Evolutionary conservation across 35 echinoderm and acorn worm species (phyloP).

Genomic region (Patiria miniata): DNA sequence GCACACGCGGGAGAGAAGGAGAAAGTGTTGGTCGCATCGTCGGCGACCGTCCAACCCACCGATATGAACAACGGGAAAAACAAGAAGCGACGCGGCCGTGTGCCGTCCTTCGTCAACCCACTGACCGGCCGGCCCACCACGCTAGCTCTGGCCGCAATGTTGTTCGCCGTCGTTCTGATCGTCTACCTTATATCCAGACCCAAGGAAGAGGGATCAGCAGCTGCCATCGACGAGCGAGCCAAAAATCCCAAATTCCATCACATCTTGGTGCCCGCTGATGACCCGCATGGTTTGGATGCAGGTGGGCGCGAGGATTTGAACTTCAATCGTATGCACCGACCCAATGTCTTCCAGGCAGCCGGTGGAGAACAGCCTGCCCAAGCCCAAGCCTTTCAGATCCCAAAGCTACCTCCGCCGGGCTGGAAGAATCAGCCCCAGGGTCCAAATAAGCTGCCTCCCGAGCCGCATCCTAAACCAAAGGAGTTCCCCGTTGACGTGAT

Average conservation of each 20-base stretch:
- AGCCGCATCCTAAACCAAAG: slow-evolving; percentile 50
- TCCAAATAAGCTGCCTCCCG: background rate
- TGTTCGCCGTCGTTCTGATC: background rate
- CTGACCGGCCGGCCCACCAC: slow-evolving; percentile 20
- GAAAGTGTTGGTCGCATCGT: background rate
- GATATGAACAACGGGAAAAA: background rate
- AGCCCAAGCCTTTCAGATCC: background rate
- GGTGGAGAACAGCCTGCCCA: background rate
- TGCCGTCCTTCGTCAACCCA: slow-evolving; percentile 3
- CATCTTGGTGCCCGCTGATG: background rate
- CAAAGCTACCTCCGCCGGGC: background rate
- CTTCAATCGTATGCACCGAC: background rate
- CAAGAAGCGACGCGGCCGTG: background rate
- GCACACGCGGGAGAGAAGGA: background rate
- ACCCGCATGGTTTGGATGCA: background rate
- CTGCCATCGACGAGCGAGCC: background rate
- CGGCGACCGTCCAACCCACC: slow-evolving; percentile 7
- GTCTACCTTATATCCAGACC: background rate
- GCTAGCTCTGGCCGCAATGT: background rate
- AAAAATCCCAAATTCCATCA: slow-evolving; percentile 12
- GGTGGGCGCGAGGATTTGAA: background rate
- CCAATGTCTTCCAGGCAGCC: background rate
- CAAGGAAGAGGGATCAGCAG: background rate
- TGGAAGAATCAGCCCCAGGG: background rate
- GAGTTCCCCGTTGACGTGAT: slow-evolving; percentile 71